Conservation (phyloP, 2,888 invertebrate species). For the Icerya purchasi region DNA sequence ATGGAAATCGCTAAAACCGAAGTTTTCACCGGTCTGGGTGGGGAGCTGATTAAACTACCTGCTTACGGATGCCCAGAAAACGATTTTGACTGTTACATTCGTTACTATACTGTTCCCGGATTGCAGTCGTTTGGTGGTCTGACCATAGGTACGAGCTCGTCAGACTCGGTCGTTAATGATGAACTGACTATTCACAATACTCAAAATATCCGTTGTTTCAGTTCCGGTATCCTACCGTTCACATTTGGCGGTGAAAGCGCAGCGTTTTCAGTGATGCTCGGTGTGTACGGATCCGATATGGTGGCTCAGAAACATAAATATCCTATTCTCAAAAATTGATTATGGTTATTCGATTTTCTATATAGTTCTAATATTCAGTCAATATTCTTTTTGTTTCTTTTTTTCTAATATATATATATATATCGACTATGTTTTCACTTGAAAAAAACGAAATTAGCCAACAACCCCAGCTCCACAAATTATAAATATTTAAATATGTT, state of each 20-base stretch:
- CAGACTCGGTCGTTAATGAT: conserved; percentile 7
- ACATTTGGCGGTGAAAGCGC: conserved; percentile 3
- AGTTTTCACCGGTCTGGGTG: conserved; percentile 2
- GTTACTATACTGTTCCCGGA: conserved; percentile 3
- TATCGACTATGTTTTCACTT: no score
- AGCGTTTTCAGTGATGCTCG: not conserved
- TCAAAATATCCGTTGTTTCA: conserved; percentile 3
- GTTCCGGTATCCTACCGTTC: conserved; percentile 1
- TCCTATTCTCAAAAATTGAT: not conserved
- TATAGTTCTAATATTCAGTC: no score
- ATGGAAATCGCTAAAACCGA: conserved; percentile 3
- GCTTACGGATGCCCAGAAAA: conserved; percentile 1
- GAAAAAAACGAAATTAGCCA: no score
- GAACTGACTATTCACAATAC: conserved; percentile 3
- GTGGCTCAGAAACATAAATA: not conserved
- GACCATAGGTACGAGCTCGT: conserved; percentile 4
- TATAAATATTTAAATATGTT: no score
- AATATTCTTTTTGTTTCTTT: no score
- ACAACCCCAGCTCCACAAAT: no score
- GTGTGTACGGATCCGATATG: not conserved
- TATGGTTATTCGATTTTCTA: no score
- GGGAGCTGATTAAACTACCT: conserved; percentile 4
- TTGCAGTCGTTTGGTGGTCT: conserved; percentile 3
- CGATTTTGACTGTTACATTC: conserved; percentile 3
- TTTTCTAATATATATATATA: no score